These are phyloP conservation scores for Venusia cambrica DNA, from an alignment of 2,888 invertebrate species.

Conservation along the genomic window DNA sequence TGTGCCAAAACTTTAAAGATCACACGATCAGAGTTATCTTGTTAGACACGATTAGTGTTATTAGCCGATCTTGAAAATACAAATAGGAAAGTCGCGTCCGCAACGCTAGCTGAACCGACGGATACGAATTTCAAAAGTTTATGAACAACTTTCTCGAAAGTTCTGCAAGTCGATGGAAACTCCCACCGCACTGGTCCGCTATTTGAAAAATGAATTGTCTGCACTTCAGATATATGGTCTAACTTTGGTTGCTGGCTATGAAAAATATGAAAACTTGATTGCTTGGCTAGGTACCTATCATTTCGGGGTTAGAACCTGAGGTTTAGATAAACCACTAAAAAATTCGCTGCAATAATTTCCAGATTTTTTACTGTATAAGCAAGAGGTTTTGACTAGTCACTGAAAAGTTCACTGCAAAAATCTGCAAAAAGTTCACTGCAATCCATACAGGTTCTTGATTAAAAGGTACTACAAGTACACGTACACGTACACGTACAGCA, in stretches of 20 bases:
- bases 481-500: too few species aligned
- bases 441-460: too few species aligned
- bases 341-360: too few species aligned
- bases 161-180: constrained; percentile 52
- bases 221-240: constrained; percentile 70
- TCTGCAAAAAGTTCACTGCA: too few species aligned
- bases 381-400: too few species aligned
- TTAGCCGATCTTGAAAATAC: too few species aligned
- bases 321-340: constrained; percentile 21
- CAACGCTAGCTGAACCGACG: constrained; percentile 45
- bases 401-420: too few species aligned
- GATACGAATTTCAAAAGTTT: constrained; percentile 69
- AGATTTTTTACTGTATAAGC: too few species aligned
- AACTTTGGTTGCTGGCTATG: constrained; percentile 55
- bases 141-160: constrained; percentile 52
- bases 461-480: too few species aligned
- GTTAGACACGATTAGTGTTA: too few species aligned
- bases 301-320: constrained; percentile 14
- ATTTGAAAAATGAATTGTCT: constrained; percentile 79
- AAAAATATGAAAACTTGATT: constrained; percentile 56
- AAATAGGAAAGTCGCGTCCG: constrained; percentile 9
- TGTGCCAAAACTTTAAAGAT: too few species aligned
- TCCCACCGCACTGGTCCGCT: constrained; percentile 52
- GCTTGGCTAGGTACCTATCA: constrained; percentile 30
- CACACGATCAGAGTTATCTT: too few species aligned